Percentiles rank a stretch among this genome's conserved stretches.
Evolutionary conservation across 2,797 vertebrate species (phyloP).

Genomic region (Heteromormyrus szaboi): DNA sequence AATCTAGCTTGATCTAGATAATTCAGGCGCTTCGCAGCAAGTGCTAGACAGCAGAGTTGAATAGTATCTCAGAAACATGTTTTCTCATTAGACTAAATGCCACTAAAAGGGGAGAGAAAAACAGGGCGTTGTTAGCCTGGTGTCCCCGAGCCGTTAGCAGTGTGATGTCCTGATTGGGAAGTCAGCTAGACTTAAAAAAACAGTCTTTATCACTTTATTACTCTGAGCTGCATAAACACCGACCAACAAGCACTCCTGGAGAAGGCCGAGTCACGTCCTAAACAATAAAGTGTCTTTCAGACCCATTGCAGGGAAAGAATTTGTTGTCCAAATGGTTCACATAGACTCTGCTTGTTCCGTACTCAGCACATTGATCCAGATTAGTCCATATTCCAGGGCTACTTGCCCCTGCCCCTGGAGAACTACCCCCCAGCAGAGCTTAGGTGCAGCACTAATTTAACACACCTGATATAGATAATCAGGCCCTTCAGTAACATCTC

Average conservation of each 20-base stretch:
- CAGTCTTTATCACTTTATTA: neutral
- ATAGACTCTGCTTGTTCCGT: neutral
- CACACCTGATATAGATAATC: neutral
- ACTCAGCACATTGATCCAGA: neutral
- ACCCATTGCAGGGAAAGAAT: neutral
- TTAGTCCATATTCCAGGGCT: neutral
- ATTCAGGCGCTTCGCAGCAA: neutral
- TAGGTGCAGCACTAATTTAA: neutral
- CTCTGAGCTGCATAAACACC: neutral
- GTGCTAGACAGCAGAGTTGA: neutral
- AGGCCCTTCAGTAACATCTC: neutral
- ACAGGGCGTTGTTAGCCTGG: neutral
- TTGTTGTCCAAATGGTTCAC: neutral
- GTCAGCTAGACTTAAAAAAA: neutral
- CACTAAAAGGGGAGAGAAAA: neutral
- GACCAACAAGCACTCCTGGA: neutral
- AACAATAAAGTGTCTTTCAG: neutral
- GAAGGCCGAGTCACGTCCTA: neutral
- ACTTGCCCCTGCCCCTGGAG: neutral
- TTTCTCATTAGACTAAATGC: neutral
- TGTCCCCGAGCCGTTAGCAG: neutral
- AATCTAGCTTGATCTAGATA: neutral
- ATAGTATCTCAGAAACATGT: neutral
- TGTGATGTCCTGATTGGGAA: neutral
- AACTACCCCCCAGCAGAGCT: neutral